Conservation (phyloP, 2,888 invertebrate species). For the Boloria euphrosyne region DNA sequence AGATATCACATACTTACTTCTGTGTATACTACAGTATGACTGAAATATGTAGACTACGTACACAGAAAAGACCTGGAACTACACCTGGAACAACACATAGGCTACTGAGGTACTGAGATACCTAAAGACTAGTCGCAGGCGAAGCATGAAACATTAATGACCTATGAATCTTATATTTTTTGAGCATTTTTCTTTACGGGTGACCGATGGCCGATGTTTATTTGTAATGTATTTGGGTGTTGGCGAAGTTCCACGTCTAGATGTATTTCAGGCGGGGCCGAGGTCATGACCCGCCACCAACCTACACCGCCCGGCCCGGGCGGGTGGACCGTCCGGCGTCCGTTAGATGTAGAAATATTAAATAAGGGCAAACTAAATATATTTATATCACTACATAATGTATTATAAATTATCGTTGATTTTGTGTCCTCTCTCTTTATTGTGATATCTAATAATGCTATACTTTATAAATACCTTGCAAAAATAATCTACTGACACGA, state of each 20-base stretch:
- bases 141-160: too few species aligned
- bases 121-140: too few species aligned
- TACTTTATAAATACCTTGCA: too few species aligned
- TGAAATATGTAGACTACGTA: too few species aligned
- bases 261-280: slow-evolving; percentile 60
- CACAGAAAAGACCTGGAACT: too few species aligned
- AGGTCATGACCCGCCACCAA: slow-evolving; percentile 64
- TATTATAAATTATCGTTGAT: too few species aligned
- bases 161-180: slow-evolving; percentile 13
- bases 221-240: slow-evolving; percentile 37
- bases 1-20: background rate
- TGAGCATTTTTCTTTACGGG: slow-evolving; percentile 21
- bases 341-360: slow-evolving; percentile 6
- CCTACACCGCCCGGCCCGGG: slow-evolving; percentile 9
- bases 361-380: slow-evolving; percentile 9
- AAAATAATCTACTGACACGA: too few species aligned
- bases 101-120: too few species aligned
- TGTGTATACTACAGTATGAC: too few species aligned
- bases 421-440: too few species aligned
- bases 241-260: slow-evolving; percentile 61
- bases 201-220: slow-evolving; percentile 31
- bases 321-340: background rate
- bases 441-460: too few species aligned
- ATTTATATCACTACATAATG: background rate
- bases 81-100: too few species aligned